phyloP scores from a whole-genome alignment of 2,797 vertebrate species.

The Neosilurus hyrtlii region DNA sequence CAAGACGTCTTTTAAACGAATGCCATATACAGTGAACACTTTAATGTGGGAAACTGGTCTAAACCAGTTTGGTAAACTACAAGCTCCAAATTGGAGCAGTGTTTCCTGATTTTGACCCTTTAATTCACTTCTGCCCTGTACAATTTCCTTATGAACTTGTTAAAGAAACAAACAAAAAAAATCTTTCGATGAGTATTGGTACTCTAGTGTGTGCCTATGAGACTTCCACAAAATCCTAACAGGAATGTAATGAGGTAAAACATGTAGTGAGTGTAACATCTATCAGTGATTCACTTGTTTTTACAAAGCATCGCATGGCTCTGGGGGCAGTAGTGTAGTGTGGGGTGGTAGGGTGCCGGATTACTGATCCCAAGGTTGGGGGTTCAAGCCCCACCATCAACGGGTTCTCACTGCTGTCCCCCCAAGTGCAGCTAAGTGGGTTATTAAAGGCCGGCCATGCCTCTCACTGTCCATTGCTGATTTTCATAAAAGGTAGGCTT shows the following conservation, averaged over 20 bases:
- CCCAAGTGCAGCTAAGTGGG: too few relatives aligned
- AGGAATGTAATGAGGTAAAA: not conserved
- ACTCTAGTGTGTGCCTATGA: not conserved
- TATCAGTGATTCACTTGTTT: not conserved
- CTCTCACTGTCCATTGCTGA: too few relatives aligned
- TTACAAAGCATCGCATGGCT: not conserved
- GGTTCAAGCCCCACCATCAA: too few relatives aligned
- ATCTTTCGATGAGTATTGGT: not conserved
- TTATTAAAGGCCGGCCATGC: too few relatives aligned
- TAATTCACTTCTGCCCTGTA: not conserved
- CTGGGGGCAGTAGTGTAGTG: too few relatives aligned
- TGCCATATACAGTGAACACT: not conserved
- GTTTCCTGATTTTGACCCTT: not conserved
- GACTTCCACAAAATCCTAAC: not conserved
- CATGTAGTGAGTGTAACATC: not conserved
- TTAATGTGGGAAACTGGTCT: constrained; percentile 2
- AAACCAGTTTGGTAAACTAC: not conserved
- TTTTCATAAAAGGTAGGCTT: too few relatives aligned
- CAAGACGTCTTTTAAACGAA: constrained; percentile 4
- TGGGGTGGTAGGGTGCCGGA: too few relatives aligned
- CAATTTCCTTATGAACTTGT: not conserved
- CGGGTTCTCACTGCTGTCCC: too few relatives aligned
- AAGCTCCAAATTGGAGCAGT: not conserved
- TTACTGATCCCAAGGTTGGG: too few relatives aligned
- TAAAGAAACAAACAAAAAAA: not conserved